phyloP scores from a whole-genome alignment of 92 coral and sea anemone genomes.

The Meandrina meandrites region DNA sequence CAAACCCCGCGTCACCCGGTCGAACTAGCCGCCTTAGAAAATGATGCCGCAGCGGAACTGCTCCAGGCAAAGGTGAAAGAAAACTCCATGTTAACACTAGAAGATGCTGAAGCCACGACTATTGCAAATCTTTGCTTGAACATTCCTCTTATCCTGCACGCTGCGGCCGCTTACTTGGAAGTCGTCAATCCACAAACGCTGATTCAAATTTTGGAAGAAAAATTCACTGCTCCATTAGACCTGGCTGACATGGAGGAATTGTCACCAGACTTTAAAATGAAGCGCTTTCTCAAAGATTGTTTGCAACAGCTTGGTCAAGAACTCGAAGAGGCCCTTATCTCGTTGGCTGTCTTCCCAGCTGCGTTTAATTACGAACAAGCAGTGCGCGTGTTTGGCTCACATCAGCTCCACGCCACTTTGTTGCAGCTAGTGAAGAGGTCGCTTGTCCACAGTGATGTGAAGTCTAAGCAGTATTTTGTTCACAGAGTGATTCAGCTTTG shows the following conservation, averaged over 20 bases:
- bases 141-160: conserved; percentile 56
- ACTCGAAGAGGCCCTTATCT: conserved; percentile 40
- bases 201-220: conserved; percentile 34
- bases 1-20: conserved; percentile 31
- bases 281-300: conserved; percentile 43
- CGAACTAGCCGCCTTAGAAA: conserved; percentile 34
- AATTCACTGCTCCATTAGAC: conserved; percentile 23
- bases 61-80: conserved; percentile 32
- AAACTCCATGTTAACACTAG: conserved; percentile 8
- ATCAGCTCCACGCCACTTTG: not conserved
- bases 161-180: conserved; percentile 57
- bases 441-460: conserved; percentile 39
- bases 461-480: conserved; percentile 44
- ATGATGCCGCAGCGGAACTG: conserved; percentile 18
- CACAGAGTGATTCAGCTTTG: conserved; percentile 57
- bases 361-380: conserved; percentile 50
- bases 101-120: conserved; percentile 44
- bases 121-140: conserved; percentile 57
- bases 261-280: conserved; percentile 58
- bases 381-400: conserved; percentile 20
- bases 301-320: conserved; percentile 40
- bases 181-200: conserved; percentile 45
- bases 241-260: conserved; percentile 42
- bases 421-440: conserved; percentile 16
- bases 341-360: conserved; percentile 64